Percentiles rank a stretch among this genome's conserved stretches.
phyloP scores from a whole-genome alignment of 2,888 invertebrate species.

The Heliconius ethilla region DNA sequence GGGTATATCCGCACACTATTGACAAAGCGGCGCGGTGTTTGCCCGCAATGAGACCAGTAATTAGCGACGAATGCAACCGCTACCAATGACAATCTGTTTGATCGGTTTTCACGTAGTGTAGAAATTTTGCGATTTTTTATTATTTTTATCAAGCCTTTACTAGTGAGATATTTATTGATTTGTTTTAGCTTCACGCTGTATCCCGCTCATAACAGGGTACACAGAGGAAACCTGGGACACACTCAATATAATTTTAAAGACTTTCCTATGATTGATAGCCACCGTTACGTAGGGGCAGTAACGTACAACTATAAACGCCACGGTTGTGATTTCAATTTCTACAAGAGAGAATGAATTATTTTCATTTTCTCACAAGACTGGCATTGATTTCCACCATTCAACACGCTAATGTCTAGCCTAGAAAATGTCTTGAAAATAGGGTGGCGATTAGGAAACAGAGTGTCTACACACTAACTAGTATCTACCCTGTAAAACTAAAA shows the following conservation, averaged over 20 bases:
- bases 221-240: too few species aligned
- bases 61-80: constrained; percentile 53
- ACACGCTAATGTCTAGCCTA: not conserved
- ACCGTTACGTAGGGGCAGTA: too few species aligned
- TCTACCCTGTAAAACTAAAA: not conserved
- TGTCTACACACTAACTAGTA: too few species aligned
- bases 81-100: constrained; percentile 51
- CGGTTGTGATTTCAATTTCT: not conserved
- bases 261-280: too few species aligned
- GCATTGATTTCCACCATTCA: not conserved
- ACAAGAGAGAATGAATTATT: not conserved
- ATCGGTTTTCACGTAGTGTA: constrained; percentile 45
- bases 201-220: too few species aligned
- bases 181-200: not conserved
- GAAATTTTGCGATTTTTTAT: not conserved
- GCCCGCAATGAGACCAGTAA: constrained; percentile 54
- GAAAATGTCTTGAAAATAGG: too few species aligned
- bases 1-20: constrained; percentile 46
- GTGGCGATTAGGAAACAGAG: not conserved
- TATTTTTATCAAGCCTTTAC: too few species aligned
- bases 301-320: not conserved
- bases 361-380: not conserved
- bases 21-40: constrained; percentile 53
- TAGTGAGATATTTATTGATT: not conserved
- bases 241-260: too few species aligned